Evolutionary conservation across 2,113 vertebrate species (phyloP), one percentile per base, ranked within the genome.

Genomic region (Xenopus tropicalis): DNA sequence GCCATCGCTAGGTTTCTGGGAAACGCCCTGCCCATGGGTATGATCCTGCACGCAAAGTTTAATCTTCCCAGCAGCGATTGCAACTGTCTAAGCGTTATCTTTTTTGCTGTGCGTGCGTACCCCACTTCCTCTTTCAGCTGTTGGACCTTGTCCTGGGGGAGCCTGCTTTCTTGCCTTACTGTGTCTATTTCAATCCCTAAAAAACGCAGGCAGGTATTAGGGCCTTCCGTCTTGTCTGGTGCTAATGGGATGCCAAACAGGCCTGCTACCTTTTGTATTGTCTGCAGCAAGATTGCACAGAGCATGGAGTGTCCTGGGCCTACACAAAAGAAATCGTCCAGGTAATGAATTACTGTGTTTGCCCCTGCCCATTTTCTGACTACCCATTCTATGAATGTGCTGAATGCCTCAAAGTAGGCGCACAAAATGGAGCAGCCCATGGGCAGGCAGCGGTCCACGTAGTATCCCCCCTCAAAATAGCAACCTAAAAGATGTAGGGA

Each of bases 141-240:
- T 13, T 48, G 16, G 6, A 48, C 46, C 46, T 48, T 11, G 14
- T 48, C 2, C 46, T 11, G 46, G 3, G 46, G 46, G 1, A 48
- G 16, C 13, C 46, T 13, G 14, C 16, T 46, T 10, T 17, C 46
- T 3, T 14, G 46, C 4, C 12, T 13, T 48, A 14, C 13, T 44
- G 63, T 44, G 37, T 65, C 63, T 6, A 65, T 43, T 29, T 44
- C 63, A 21, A 65, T 65, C 2, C 63, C 42, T 19, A 65, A 20
- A 44, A 42, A 65, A 11, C 17, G 1, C 3, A 65, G 13, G 3
- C 2, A 2, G 1, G 29, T 44, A n/a, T 1, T 13, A 11, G 63
- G 42, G 1, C 63, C 63, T 29, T 65, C 62, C 1, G 62, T 65
- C 20, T 65, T 65, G 4, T 65, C 62, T 8, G 25, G 29, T 3